Percentiles rank a stretch among this genome's conserved stretches.
phyloP scores from a whole-genome alignment of 2,888 invertebrate species.

The Kuschelorhynchus macadamiae region DNA sequence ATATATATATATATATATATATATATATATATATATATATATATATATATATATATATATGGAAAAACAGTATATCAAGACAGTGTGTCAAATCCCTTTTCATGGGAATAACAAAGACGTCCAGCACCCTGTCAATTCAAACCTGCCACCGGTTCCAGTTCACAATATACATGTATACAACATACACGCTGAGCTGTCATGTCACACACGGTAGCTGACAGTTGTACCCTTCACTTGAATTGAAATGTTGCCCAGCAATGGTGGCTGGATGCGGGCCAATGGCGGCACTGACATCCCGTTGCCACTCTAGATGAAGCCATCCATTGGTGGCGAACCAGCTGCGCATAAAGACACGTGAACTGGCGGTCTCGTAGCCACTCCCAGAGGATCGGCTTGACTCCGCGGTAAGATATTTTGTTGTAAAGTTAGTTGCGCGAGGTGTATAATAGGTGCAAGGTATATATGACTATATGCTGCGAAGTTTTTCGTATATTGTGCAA shows the following conservation, averaged over 20 bases:
- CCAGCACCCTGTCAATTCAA: conserved; percentile 25
- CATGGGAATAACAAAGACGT: not conserved
- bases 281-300: conserved; percentile 64
- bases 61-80: no score
- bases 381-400: conserved; percentile 31
- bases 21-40: no score
- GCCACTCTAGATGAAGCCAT: conserved; percentile 56
- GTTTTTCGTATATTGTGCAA: no score
- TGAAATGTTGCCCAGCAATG: conserved; percentile 68
- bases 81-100: no score
- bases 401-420: conserved; percentile 23
- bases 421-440: conserved; percentile 44
- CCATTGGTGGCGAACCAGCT: conserved; percentile 60
- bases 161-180: conserved; percentile 59
- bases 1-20: no score
- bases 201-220: conserved; percentile 68
- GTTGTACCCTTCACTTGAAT: conserved; percentile 66
- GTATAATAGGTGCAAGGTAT: conserved; percentile 29
- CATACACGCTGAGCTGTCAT: conserved; percentile 67
- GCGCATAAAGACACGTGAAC: conserved; percentile 54
- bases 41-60: no score
- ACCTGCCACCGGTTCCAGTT: conserved; percentile 38
- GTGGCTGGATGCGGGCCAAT: conserved; percentile 69
- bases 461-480: no score
- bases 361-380: conserved; percentile 24